Percentiles rank a stretch among this genome's conserved stretches.
phyloP scores from a whole-genome alignment of 1,140 invertebrate genomes.

The Aporrectodea caliginosa region DNA sequence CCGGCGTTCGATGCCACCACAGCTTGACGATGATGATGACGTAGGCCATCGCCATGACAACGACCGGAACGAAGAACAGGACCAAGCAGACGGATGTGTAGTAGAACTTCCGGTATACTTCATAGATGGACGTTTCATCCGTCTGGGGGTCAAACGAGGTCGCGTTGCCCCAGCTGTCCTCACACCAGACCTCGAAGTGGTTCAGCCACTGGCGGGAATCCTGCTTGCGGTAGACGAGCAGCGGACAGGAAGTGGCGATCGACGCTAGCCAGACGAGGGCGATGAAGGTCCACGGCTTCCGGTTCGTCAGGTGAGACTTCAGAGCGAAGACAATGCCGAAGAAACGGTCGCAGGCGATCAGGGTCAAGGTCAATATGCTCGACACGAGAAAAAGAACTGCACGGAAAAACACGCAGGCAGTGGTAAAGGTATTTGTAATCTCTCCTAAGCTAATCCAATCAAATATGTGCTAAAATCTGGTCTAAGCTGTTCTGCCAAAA shows the following conservation, averaged over 20 bases:
- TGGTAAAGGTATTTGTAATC: no score
- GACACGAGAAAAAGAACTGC: conserved; percentile 56
- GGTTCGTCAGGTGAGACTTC: conserved; percentile 52
- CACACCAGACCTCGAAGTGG: conserved; percentile 51
- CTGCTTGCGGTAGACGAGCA: neutral
- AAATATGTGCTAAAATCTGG: no score
- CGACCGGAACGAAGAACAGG: conserved; percentile 54
- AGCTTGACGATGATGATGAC: conserved; percentile 44
- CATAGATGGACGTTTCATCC: neutral
- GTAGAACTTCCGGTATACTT: conserved; percentile 42
- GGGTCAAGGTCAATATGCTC: conserved; percentile 58
- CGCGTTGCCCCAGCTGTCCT: conserved; percentile 44
- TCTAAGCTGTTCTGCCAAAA: no score
- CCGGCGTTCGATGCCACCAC: neutral
- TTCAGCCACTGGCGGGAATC: conserved; percentile 43
- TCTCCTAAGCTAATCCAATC: no score
- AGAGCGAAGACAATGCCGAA: conserved; percentile 56
- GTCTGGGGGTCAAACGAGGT: neutral
- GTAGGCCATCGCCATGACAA: conserved; percentile 49
- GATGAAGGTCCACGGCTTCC: conserved; percentile 52
- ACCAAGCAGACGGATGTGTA: conserved; percentile 56
- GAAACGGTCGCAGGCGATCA: conserved; percentile 59
- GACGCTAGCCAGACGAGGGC: conserved; percentile 56
- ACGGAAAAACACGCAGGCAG: conserved; percentile 12
- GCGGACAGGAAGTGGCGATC: neutral